A percentile compares a stretch with the other conserved stretches of the same genome.
These are phyloP conservation scores for Actinia equina DNA, from an alignment of 64 coral and sea anemone genomes.

Conservation along the genomic window DNA sequence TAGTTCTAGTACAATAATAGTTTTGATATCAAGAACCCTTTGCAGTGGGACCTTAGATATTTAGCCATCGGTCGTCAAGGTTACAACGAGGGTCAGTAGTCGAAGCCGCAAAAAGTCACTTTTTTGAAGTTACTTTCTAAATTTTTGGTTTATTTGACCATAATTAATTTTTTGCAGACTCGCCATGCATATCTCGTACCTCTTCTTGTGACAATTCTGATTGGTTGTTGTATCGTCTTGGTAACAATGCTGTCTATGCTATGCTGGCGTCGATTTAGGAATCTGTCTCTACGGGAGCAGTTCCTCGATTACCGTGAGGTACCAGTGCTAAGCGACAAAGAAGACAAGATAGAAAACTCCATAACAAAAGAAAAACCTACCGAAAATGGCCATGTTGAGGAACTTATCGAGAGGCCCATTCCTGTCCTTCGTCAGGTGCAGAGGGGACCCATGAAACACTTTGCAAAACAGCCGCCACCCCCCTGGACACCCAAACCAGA, in stretches of 20 bases:
- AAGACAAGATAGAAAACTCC: conserved; percentile 27
- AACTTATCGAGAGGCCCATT: conserved; percentile 33
- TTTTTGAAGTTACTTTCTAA: no score
- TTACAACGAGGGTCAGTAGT: no score
- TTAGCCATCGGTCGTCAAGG: no score
- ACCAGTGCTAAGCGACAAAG: conserved; percentile 46
- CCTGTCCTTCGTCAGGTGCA: conserved; percentile 26
- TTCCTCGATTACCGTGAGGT: conserved; percentile 90
- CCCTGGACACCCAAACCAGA: conserved; percentile 96
- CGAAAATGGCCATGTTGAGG: conserved; percentile 38
- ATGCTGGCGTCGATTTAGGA: conserved; percentile 80
- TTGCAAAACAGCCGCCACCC: conserved; percentile 53
- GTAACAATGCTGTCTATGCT: conserved; percentile 73
- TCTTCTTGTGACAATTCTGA: conserved; percentile 47
- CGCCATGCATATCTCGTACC: conserved; percentile 15
- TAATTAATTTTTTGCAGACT: neutral
- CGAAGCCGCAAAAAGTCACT: no score
- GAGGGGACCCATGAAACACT: conserved; percentile 26
- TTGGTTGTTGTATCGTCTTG: conserved; percentile 40
- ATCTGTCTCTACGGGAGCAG: conserved; percentile 78
- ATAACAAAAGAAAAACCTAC: neutral
- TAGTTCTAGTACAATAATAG: neutral
- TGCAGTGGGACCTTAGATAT: no score
- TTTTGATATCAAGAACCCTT: neutral
- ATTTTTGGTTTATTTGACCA: neutral